These are phyloP conservation scores for Gambusia affinis DNA, from an alignment of 2,113 vertebrate genomes.

Conservation along the genomic window DNA sequence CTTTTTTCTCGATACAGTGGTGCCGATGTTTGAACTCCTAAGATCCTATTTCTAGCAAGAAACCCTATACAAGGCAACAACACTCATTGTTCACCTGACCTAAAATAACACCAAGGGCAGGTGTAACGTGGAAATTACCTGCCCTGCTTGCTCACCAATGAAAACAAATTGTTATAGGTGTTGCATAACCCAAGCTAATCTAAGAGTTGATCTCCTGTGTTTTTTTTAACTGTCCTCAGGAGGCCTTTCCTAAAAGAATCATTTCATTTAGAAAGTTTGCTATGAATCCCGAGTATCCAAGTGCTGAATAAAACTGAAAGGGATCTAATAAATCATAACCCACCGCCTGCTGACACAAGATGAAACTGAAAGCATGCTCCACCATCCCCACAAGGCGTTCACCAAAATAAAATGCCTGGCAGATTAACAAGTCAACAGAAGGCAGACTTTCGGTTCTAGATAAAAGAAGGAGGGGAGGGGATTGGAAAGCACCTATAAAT, in stretches of 20 bases:
- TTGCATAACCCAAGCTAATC: not conserved
- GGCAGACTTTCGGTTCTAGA: not conserved
- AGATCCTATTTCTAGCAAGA: too few species aligned
- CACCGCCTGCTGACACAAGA: not conserved
- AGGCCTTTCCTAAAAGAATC: not conserved
- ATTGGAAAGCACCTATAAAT: constrained; percentile 7
- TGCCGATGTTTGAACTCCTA: too few species aligned
- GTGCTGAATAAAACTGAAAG: not conserved
- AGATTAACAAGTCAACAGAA: not conserved
- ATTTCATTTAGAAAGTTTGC: not conserved
- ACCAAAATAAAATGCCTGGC: too few species aligned
- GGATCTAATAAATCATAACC: not conserved
- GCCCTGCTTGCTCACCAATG: not conserved
- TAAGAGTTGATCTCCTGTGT: not conserved
- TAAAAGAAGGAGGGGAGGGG: too few species aligned
- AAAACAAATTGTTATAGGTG: too few species aligned
- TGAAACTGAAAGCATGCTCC: constrained; percentile 42
- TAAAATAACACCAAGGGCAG: not conserved
- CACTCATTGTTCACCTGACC: too few species aligned
- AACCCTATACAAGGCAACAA: not conserved
- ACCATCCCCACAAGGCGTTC: accelerated
- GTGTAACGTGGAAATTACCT: constrained; percentile 28
- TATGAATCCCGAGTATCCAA: not conserved
- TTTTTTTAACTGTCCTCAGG: not conserved
- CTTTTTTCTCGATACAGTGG: too few species aligned